A percentile compares a stretch with the other conserved stretches of the same genome.
These are phyloP conservation scores for Megalops cyprinoides DNA, from an alignment of 2,797 vertebrate genomes.

Conservation along the genomic window DNA sequence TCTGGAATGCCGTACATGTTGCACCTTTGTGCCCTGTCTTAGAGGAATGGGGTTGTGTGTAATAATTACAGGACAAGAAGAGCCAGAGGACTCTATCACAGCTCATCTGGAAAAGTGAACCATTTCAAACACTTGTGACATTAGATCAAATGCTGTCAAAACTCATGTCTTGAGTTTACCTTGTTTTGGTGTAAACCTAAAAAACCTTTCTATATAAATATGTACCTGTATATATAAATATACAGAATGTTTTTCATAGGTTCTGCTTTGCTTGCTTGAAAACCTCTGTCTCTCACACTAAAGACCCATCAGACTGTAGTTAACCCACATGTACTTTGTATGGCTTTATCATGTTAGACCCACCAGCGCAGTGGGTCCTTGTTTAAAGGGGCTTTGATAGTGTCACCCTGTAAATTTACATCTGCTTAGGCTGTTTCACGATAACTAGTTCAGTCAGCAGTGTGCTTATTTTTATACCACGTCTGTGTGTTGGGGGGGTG, in stretches of 20 bases:
- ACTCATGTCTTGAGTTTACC: no score
- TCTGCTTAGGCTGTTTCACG: no score
- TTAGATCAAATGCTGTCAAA: no score
- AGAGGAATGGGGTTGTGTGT: background rate
- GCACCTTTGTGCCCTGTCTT: background rate
- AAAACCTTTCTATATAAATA: no score
- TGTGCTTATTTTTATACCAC: conserved; percentile 6
- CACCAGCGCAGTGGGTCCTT: background rate
- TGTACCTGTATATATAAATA: no score
- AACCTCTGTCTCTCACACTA: background rate
- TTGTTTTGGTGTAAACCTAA: no score
- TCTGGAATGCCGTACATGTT: background rate
- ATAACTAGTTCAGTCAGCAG: background rate
- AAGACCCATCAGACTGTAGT: background rate
- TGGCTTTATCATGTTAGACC: background rate
- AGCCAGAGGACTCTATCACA: background rate
- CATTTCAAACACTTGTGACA: no score
- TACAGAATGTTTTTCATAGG: no score
- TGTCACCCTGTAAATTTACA: no score
- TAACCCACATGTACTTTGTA: background rate
- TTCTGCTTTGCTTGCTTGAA: no score
- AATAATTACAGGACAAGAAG: background rate
- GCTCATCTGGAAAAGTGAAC: background rate
- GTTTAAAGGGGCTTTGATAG: background rate
- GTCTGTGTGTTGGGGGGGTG: background rate